A percentile compares a stretch with the other conserved stretches of the same genome.
Conservation (phyloP, 2,888 invertebrate species). For the Listrodromus nycthemerus region DNA sequence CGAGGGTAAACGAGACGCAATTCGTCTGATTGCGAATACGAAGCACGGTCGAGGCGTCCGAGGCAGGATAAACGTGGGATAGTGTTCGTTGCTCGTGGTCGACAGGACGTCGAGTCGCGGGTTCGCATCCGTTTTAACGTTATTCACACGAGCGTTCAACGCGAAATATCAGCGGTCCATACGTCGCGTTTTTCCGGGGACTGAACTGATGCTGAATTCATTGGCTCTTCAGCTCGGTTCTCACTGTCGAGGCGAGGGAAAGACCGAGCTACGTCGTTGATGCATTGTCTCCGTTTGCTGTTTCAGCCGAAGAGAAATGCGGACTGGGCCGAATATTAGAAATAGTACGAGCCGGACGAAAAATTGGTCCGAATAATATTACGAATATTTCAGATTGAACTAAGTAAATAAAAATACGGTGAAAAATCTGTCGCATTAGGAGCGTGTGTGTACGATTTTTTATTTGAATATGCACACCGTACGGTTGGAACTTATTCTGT, state of each 20-base stretch:
- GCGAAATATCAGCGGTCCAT: slow-evolving; percentile 58
- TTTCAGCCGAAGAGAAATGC: not conserved
- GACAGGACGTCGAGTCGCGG: slow-evolving; percentile 58
- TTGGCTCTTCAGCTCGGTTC: slow-evolving; percentile 38
- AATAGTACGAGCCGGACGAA: not conserved
- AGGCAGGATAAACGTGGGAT: slow-evolving; percentile 66
- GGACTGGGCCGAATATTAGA: no score
- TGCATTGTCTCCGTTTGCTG: slow-evolving; percentile 17
- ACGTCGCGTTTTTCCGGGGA: slow-evolving; percentile 37
- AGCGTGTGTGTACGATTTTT: no score
- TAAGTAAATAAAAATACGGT: no score
- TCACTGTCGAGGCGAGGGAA: slow-evolving; percentile 48
- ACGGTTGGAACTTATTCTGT: no score
- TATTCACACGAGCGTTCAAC: slow-evolving; percentile 60
- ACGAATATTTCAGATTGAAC: no score
- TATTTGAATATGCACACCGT: no score
- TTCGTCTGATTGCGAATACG: slow-evolving; percentile 47
- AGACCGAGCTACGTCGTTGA: slow-evolving; percentile 9
- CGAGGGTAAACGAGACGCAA: slow-evolving; percentile 47
- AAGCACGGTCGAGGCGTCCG: slow-evolving; percentile 34
- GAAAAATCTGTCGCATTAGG: no score
- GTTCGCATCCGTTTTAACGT: slow-evolving; percentile 59
- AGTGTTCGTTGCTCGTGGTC: slow-evolving; percentile 33
- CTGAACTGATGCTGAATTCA: slow-evolving; percentile 35
- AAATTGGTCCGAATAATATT: no score